phyloP scores from a whole-genome alignment of 2,113 vertebrate genomes.

The Phrynosoma platyrhinos region DNA sequence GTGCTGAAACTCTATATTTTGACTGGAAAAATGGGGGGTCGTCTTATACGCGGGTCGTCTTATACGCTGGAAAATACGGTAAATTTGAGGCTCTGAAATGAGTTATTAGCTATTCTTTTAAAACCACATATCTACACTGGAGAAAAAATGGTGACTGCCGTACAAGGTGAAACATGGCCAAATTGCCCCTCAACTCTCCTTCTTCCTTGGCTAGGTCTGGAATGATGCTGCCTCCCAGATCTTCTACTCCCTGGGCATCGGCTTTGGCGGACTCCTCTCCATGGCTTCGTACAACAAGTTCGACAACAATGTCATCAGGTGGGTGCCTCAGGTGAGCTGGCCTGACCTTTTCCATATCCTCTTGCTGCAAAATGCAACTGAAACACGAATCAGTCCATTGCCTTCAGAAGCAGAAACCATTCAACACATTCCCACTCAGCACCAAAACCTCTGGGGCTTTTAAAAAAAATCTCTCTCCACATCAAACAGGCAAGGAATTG shows the following conservation, averaged over 20 bases:
- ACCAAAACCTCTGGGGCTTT: background rate
- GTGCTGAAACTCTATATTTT: too few relatives aligned
- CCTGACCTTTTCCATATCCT: accelerated
- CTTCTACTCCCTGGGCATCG: slow-evolving; percentile 92
- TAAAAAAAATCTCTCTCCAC: background rate
- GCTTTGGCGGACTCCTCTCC: slow-evolving; percentile 91
- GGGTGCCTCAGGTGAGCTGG: accelerated
- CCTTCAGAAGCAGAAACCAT: background rate
- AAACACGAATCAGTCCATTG: background rate
- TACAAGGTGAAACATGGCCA: too few relatives aligned
- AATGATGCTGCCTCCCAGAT: slow-evolving; percentile 92
- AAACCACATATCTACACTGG: too few relatives aligned
- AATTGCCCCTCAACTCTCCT: background rate
- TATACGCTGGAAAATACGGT: too few relatives aligned
- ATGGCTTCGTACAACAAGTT: slow-evolving; percentile 95
- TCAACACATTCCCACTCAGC: background rate
- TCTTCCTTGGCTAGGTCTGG: slow-evolving; percentile 84
- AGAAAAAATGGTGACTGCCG: too few relatives aligned
- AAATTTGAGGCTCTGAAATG: too few relatives aligned
- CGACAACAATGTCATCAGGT: slow-evolving; percentile 83
- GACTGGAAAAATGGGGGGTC: too few relatives aligned
- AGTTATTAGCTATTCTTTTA: too few relatives aligned
- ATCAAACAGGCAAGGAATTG: too few relatives aligned
- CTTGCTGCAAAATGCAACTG: background rate
- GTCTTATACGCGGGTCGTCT: too few relatives aligned